Conservation (phyloP, 2,113 vertebrate species). For the Periophthalmus modestus region DNA sequence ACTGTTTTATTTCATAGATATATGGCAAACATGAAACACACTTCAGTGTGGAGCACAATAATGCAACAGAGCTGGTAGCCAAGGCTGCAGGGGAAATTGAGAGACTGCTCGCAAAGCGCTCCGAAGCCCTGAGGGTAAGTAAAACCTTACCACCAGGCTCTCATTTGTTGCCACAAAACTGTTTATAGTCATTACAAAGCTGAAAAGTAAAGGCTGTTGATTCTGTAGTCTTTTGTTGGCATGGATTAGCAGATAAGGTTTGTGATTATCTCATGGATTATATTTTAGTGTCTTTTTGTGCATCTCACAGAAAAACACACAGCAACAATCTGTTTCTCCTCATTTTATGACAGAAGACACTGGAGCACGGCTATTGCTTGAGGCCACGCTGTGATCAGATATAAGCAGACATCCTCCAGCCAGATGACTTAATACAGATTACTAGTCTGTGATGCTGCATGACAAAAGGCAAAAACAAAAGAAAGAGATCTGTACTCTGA, state of each 20-base stretch:
- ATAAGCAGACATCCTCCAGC: conserved; percentile 50
- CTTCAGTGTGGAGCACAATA: conserved; percentile 88
- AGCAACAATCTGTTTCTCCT: conserved; percentile 44
- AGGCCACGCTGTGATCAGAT: conserved; percentile 42
- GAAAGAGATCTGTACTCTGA: neutral
- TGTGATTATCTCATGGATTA: neutral
- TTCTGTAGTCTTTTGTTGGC: neutral
- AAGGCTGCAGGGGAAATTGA: conserved; percentile 90
- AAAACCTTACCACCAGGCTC: neutral
- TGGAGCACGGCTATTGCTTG: conserved; percentile 29
- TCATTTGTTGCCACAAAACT: neutral
- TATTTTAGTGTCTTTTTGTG: neutral
- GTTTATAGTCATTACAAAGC: neutral
- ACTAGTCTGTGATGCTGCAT: conserved; percentile 19
- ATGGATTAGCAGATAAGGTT: conserved; percentile 7
- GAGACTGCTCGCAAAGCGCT: conserved; percentile 87
- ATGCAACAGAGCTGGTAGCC: conserved; percentile 84
- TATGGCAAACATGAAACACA: conserved; percentile 79
- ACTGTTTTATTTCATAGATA: conserved; percentile 75
- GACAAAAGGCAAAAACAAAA: conserved; percentile 3
- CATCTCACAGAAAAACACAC: conserved; percentile 8
- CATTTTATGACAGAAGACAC: conserved; percentile 35
- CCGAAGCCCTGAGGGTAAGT: conserved; percentile 88
- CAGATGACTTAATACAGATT: conserved; percentile 37
- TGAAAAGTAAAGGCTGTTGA: neutral